These are phyloP conservation scores for Hemicrepidius hirtus DNA, from an alignment of 2,888 invertebrate species.

Conservation along the genomic window DNA sequence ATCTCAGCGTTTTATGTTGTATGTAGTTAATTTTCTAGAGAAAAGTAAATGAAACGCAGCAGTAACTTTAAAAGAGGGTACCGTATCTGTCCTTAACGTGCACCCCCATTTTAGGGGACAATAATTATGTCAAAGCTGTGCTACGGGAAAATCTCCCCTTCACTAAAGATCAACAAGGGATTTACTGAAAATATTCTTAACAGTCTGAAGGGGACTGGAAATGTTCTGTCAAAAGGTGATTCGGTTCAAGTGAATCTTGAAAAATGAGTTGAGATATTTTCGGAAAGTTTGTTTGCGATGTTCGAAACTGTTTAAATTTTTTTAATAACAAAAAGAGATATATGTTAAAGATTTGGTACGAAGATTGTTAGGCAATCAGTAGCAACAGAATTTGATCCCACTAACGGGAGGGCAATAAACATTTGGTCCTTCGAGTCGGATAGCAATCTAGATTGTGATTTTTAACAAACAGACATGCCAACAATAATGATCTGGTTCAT, in stretches of 20 bases:
- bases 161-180: conserved; percentile 23
- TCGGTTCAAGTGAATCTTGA: background rate
- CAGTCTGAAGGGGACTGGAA: background rate
- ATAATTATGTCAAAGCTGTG: conserved; percentile 21
- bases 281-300: too few species aligned
- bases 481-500: too few species aligned
- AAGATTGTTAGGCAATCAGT: too few species aligned
- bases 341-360: too few species aligned
- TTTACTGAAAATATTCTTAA: conserved; percentile 2
- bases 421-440: too few species aligned
- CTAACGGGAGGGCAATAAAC: too few species aligned
- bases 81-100: background rate
- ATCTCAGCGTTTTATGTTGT: background rate
- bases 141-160: conserved; percentile 17
- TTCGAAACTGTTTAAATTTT: too few species aligned
- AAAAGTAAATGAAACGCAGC: background rate
- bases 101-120: background rate
- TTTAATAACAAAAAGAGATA: too few species aligned
- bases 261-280: background rate
- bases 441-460: too few species aligned
- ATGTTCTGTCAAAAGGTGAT: background rate
- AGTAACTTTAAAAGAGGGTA: background rate
- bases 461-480: too few species aligned
- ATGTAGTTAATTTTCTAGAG: too few species aligned
- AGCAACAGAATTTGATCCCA: too few species aligned